Base-by-base conservation (phyloP, 1,140 invertebrate genomes). In the Drosophila punjabiensis region DNA sequence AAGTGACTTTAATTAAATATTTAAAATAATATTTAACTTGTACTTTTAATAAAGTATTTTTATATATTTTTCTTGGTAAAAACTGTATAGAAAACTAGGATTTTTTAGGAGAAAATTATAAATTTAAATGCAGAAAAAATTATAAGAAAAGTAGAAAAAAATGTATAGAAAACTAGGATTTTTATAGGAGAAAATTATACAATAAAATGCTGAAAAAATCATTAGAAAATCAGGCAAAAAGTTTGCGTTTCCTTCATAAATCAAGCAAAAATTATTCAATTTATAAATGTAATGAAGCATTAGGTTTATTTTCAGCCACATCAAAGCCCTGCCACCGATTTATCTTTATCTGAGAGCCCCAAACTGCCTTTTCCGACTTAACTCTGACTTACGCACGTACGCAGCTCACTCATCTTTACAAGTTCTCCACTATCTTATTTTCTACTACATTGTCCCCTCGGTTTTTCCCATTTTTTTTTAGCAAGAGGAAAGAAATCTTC, bases 341-440 rank as follows among this genome's bases (percentile, higher is more conserved):
- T 71, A 76, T 75, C 64, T 47, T 48, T 69, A 69, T 56, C 45
- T 16, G 41, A 58, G 43, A 30, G 58, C 67, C 33, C 45, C 80
- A 58, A 58, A 53, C 63, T 16, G 32, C 64, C 28, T 33, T 41
- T 55, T 18, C 69, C 9, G 48, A 7, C 50, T 41, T 62, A 84
- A 81, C 59, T 79, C 74, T 71, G 84, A 76, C 84, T 89, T 81
- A 88, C 84, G 84, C 84, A 88, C 84, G 84, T 88, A 84, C 84
- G 85, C 83, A 81, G 68, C 78, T 77, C 73, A 77, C 55, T 82
- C 81, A 82, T 83, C 81, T 83, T 65, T 53, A 69, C 65, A 74
- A 83, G 68, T 75, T 82, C 61, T 82, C 61, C 45, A 41, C 78
- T 67, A 63, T 53, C 58, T 62, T 53, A 24, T 76, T 76, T 55